Conservation (phyloP, 1,140 invertebrate species). For the Laupala kohalensis region DNA sequence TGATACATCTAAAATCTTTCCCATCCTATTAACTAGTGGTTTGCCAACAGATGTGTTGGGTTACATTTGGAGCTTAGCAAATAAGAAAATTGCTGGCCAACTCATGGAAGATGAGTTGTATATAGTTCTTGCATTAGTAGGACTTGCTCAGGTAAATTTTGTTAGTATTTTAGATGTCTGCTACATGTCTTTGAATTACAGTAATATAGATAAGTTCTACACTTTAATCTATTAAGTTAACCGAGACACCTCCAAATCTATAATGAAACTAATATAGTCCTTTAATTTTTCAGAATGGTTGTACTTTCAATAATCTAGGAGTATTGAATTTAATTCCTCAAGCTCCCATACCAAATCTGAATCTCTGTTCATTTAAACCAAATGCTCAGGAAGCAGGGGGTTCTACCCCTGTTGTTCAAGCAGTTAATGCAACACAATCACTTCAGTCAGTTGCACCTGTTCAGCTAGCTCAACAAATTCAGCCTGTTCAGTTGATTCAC, state of each 20-base stretch:
- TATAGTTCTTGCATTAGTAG: slow-evolving; percentile 43
- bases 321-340: slow-evolving; percentile 35
- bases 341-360: slow-evolving; percentile 38
- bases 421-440: no score
- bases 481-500: no score
- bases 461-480: no score
- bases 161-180: no score
- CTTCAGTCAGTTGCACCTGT: no score
- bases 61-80: slow-evolving; percentile 48
- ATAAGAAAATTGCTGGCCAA: slow-evolving; percentile 42
- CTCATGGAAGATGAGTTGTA: slow-evolving; percentile 47
- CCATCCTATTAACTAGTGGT: slow-evolving; percentile 44
- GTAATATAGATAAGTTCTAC: background rate
- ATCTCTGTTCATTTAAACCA: slow-evolving; percentile 22
- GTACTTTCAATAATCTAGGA: slow-evolving; percentile 34
- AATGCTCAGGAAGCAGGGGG: background rate
- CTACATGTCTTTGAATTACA: no score
- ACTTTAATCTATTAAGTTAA: no score
- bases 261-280: background rate
- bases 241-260: no score
- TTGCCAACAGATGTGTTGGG: slow-evolving; percentile 42
- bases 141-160: slow-evolving; percentile 42
- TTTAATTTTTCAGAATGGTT: slow-evolving; percentile 31
- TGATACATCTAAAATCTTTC: slow-evolving; percentile 44
- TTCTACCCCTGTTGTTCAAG: background rate